These are phyloP conservation scores for Phrynosoma platyrhinos DNA, from an alignment of 2,113 vertebrate genomes.

Conservation along the genomic window DNA sequence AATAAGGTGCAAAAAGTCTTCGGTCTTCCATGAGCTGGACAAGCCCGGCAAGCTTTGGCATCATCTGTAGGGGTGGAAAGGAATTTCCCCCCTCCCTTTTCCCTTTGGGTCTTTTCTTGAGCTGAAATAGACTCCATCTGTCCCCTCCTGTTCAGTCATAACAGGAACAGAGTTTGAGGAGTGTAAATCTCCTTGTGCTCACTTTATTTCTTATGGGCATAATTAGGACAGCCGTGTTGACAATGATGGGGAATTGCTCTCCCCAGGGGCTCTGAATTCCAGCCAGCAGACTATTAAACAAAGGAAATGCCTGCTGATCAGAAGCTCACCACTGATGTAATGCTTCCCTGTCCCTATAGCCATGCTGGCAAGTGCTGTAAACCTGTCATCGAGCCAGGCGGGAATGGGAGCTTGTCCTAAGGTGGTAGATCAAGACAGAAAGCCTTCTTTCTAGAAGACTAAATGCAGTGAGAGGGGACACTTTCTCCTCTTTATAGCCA, in stretches of 20 bases:
- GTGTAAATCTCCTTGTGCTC: slow-evolving; percentile 30
- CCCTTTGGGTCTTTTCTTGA: slow-evolving; percentile 6
- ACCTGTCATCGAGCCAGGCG: neutral
- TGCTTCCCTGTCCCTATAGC: slow-evolving; percentile 11
- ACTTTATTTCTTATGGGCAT: slow-evolving; percentile 33
- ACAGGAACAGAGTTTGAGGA: slow-evolving; percentile 26
- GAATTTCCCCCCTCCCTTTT: neutral
- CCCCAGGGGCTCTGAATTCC: slow-evolving; percentile 20
- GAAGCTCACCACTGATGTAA: slow-evolving; percentile 5
- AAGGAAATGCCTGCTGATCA: slow-evolving; percentile 34
- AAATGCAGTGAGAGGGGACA: neutral
- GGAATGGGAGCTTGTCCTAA: neutral
- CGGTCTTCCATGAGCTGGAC: neutral
- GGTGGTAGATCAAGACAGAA: neutral
- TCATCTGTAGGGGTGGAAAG: neutral
- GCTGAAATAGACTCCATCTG: slow-evolving; percentile 36
- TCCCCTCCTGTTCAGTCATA: slow-evolving; percentile 22
- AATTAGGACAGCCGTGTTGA: slow-evolving; percentile 27
- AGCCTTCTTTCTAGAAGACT: neutral
- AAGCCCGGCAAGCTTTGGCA: neutral
- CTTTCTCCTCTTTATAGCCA: neutral
- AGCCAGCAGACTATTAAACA: slow-evolving; percentile 34
- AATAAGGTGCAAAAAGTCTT: slow-evolving; percentile 13
- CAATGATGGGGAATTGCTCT: slow-evolving; percentile 39
- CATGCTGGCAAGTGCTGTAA: neutral